Percentiles rank a stretch among this genome's conserved stretches.
phyloP scores from a whole-genome alignment of 1,140 invertebrate genomes.

The Doryteuthis pealeii region DNA sequence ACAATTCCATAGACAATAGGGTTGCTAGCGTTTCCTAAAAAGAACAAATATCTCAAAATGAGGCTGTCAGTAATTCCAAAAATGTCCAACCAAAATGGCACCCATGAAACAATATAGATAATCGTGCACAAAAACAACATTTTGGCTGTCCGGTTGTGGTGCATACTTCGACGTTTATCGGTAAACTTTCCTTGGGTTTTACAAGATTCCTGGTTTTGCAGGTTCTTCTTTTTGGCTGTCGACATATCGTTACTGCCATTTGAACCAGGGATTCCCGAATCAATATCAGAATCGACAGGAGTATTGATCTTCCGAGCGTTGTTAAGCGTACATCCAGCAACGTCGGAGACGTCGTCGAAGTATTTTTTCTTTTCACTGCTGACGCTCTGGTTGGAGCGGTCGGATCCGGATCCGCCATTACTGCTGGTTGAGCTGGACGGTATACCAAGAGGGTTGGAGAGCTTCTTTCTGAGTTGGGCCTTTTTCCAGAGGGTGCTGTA shows the following conservation, averaged over 20 bases:
- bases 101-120: conserved; percentile 44
- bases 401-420: background rate
- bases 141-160: conserved; percentile 39
- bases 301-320: background rate
- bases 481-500: conserved; percentile 41
- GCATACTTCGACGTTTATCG: conserved; percentile 17
- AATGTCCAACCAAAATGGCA: conserved; percentile 50
- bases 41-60: conserved; percentile 42
- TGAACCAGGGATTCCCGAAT: background rate
- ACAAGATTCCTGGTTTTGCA: background rate
- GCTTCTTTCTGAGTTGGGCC: conserved; percentile 26
- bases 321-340: background rate
- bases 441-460: conserved; percentile 7
- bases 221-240: background rate
- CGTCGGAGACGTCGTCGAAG: background rate
- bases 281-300: background rate
- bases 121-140: conserved; percentile 50
- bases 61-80: conserved; percentile 38
- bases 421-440: background rate
- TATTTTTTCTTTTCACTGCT: background rate
- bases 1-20: conserved; percentile 47
- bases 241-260: background rate
- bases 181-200: conserved; percentile 11
- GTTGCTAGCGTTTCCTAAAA: conserved; percentile 45
- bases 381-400: background rate